Conservation (phyloP, 1,140 invertebrate genomes). For the Apocrypta bakeri region DNA sequence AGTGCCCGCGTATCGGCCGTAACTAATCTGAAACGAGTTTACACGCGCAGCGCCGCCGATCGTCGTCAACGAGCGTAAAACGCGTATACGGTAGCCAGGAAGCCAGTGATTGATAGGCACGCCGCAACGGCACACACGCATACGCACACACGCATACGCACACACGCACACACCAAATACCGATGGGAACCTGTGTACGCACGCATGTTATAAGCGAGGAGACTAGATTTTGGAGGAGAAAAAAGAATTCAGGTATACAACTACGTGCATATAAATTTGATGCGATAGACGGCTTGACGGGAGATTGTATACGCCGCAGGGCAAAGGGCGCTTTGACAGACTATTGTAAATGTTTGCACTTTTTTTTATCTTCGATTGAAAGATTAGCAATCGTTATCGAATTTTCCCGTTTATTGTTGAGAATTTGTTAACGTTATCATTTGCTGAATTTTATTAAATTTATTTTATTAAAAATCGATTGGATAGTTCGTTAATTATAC, state of each 20-base stretch:
- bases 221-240: not conserved
- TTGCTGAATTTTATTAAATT: too few relatives aligned
- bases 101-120: slow-evolving; percentile 61
- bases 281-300: not conserved
- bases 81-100: slow-evolving; percentile 58
- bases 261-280: not conserved
- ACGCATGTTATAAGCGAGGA: not conserved
- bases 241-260: not conserved
- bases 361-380: too few relatives aligned
- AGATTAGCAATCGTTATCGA: too few relatives aligned
- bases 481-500: too few relatives aligned
- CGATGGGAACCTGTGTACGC: slow-evolving; percentile 1
- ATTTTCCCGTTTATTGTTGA: too few relatives aligned
- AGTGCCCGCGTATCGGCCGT: slow-evolving; percentile 55
- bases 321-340: too few relatives aligned
- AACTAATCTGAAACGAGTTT: slow-evolving; percentile 65
- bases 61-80: slow-evolving; percentile 63
- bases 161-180: slow-evolving; percentile 49
- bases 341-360: too few relatives aligned
- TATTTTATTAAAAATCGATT: too few relatives aligned
- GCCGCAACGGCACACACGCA: slow-evolving; percentile 60
- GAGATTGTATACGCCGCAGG: too few relatives aligned
- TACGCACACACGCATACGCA: slow-evolving; percentile 51
- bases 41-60: slow-evolving; percentile 55
- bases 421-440: too few relatives aligned